Base-by-base conservation (phyloP, 1,140 invertebrate genomes). In the Tetragnatha versicolor region DNA sequence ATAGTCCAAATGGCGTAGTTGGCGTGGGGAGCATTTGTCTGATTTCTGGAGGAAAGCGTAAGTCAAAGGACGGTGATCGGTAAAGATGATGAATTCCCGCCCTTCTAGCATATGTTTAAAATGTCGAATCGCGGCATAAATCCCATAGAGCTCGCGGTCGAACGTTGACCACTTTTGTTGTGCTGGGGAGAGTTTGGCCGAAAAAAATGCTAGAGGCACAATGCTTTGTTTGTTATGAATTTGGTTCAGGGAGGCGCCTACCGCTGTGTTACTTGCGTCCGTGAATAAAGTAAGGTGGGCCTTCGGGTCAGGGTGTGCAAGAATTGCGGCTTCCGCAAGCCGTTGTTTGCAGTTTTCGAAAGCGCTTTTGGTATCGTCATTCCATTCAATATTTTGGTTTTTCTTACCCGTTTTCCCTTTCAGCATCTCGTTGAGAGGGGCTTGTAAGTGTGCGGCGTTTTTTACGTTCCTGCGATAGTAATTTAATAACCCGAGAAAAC, bases 341-440 rank as follows among this genome's bases (percentile, higher is more conserved):
- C 47, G 80, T 25, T 79, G 20, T 79, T 88, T 88, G 80, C 83
- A 85, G 4, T 81, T 22, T 2, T 82, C 70, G 77, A 87, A 87
- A 1, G 85, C 84, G 70, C 45, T 0, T 7, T 81, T 47, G 3
- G 83, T 45, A 2, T 75, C 79, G 1, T 65, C 7, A 2, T 45
- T 53, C 81, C 81, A 82, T 14, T 5, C n/a, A 31, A 80, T 3
- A 14, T 14, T n/a, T 27, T 69, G n/a, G n/a, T n/a, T n/a, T n/a
- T n/a, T n/a, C n/a, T n/a, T n/a, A n/a, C n/a, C n/a, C n/a, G n/a
- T n/a, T n/a, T n/a, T n/a, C n/a, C n/a, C n/a, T n/a, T 47, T 58
- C 14, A 33, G 31, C 31, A 81, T 22, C 0, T 37, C 78, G 17
- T 81, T 49, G 3, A 82, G 55, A 29, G 75, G 78, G 2, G 31